Percentiles rank a stretch among this genome's conserved stretches.
phyloP scores from a whole-genome alignment of 1,140 invertebrate species.

The Archegozetes longisetosus region DNA sequence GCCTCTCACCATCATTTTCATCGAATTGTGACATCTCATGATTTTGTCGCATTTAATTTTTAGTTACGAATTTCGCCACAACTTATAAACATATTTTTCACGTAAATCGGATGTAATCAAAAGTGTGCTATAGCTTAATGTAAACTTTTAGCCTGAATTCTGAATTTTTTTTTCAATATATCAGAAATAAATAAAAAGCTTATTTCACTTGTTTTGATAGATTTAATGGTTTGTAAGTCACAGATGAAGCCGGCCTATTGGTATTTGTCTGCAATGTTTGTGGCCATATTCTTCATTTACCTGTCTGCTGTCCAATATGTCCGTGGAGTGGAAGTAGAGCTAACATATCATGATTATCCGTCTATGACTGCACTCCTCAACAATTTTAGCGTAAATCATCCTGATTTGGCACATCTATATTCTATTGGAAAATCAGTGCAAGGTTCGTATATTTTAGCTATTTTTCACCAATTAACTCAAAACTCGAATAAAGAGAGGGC shows the following conservation, averaged over 20 bases:
- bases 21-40: no score
- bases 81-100: no score
- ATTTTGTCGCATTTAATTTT: no score
- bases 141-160: no score
- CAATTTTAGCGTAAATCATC: conserved; percentile 55
- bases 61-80: no score
- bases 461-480: not conserved
- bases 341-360: conserved; percentile 75
- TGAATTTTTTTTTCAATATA: no score
- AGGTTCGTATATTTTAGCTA: conserved; percentile 37
- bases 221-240: no score
- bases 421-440: conserved; percentile 84
- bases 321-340: conserved; percentile 35
- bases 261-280: conserved; percentile 3
- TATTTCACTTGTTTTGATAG: no score
- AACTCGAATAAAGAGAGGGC: no score
- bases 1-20: not conserved
- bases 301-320: conserved; percentile 9
- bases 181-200: no score
- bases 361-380: conserved; percentile 65
- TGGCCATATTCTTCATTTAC: conserved; percentile 9
- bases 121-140: no score
- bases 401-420: conserved; percentile 69
- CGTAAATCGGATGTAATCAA: no score
- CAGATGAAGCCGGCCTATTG: not conserved